Evolutionary conservation across 2,888 invertebrate genomes (phyloP), one percentile per base, ranked within the genome.

Genomic region (Chaitophorus viminalis): DNA sequence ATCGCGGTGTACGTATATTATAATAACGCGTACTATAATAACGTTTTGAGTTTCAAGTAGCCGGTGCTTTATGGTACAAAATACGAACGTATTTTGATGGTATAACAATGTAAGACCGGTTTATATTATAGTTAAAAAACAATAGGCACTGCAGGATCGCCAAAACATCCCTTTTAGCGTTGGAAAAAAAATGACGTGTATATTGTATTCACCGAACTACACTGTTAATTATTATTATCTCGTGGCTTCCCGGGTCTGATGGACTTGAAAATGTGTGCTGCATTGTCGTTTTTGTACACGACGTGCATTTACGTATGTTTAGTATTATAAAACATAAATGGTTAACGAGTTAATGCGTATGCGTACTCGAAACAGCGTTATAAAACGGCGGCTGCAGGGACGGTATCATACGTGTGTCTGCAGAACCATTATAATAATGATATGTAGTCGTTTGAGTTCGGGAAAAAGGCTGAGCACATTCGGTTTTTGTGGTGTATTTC

Each of bases 131-230:
- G 17, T 75, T 75, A 60, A 60, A 60, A 60, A 75, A 83, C 74
- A 83, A 83, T 83, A 60, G 72, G 70, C 33, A n/a, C n/a, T n/a
- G 33, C 36, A 21, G 36, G 21, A 83, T 83, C 83, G 21, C 39
- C 60, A 36, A 83, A 83, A 75, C 74, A 74, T 75, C 83, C 82
- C 82, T 54, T 82, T 82, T 74, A 36, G 36, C 36, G 29, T 8
- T 3, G 21, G 21, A 70, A 79, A 68, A 54, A 46, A 54, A 33
- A 52, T 18, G 0, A 21, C 3, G 25, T 5, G 31, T 11, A 29
- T 17, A 14, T 18, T 11, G 11, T 31, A 25, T 33, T 33, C 33
- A n/a, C 33, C 9, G 70, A 33, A 33, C 52, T n/a, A 25, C 77
- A 6, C 21, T 25, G 39, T 77, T 36, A 77, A 77, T 72, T 72